Evolutionary conservation across 1,140 invertebrate species (phyloP), one percentile per base, ranked within the genome.

Genomic region (Euglossa dilemma): DNA sequence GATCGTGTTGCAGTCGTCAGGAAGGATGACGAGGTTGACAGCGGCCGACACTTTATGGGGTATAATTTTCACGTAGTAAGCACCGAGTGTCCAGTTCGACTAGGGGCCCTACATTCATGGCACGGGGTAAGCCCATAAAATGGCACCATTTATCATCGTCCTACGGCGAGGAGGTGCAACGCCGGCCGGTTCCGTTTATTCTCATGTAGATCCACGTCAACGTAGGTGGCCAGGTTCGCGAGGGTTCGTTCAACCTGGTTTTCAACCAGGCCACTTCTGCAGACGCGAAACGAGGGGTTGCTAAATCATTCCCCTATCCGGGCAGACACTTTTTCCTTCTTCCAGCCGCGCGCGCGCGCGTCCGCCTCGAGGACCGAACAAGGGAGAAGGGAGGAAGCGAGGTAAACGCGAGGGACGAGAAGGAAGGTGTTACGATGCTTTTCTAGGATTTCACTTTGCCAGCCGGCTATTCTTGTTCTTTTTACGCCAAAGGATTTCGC

Each of bases 211-310:
- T 88, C 82, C 28, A 14, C 69, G 66, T 57, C 75, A 45, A 85
- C 76, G 78, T 87, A 74, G 85, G 87, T 84, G 80, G 85, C 43
- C 84, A 36, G n/a, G 52, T 16, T 85, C 45, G 54, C 70, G 63
- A 85, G 67, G 86, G 86, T 87, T 87, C 81, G 81, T 84, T 87
- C 85, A 87, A 87, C 75, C 36, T 59, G 77, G 75, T 86, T 79
- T 83, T 86, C 70, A 82, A 83, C 54, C 69, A 63, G 69, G 64
- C 74, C 76, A 63, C 72, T 80, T 84, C 56, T 78, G 57, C 75
- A 56, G 59, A 76, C 81, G 61, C 50, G 45, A 54, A 57, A 78
- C 52, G 50, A 54, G 64, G 59, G 67, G 36, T 85, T 81, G 81
- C 81, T 82, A 71, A 69, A 78, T 85, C 82, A 85, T 66, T 50